Base-by-base conservation (phyloP, 1,140 invertebrate species). In the Microplitis demolitor region DNA sequence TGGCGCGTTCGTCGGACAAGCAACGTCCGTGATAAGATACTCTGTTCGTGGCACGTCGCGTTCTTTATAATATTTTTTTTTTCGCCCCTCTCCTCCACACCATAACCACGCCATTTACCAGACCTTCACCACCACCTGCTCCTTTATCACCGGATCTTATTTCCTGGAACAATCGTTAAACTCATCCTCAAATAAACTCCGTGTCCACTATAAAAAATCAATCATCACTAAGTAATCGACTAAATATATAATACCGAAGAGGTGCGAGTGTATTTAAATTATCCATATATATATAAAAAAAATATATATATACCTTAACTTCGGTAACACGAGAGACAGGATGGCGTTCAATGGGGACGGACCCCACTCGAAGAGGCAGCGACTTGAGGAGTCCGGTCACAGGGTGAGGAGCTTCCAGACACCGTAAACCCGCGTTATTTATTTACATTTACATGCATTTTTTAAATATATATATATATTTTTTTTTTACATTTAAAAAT, bases 261-360 rank as follows among this genome's bases (percentile, higher is more conserved):
- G 53, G 56, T 58, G 56, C 56, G 56, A 51, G 24, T 70, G 58
- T 60, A 14, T 58, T 54, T 53, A 33, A 35, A 4, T 14, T 4
- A 16, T 16, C 16, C 14, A 24, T 37, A 45, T 45, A 45, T 45
- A 45, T 45, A 45, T 5, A 45, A 3, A 45, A 45, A 1, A 39
- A 4, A 45, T 45, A 45, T 45, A 45, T 45, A 45, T 45, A 4
- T 45, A 45, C 39, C 11, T 5, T 9, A 45, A 45, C 39, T 45
- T 31, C 56, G 56, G 56, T 58, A 24, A 24, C 56, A 73, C 69
- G 73, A 72, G 33, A 64, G 74, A 74, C 64, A 82, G 80, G 78
- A 89, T 88, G 88, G 88, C 88, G 80, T 89, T 88, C 84, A 89
- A 89, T 82, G 88, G 88, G 78, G 88, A 89, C 79, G 88, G 87